These are phyloP conservation scores for Scophthalmus maximus DNA, from an alignment of 2,113 vertebrate species.

Conservation along the genomic window DNA sequence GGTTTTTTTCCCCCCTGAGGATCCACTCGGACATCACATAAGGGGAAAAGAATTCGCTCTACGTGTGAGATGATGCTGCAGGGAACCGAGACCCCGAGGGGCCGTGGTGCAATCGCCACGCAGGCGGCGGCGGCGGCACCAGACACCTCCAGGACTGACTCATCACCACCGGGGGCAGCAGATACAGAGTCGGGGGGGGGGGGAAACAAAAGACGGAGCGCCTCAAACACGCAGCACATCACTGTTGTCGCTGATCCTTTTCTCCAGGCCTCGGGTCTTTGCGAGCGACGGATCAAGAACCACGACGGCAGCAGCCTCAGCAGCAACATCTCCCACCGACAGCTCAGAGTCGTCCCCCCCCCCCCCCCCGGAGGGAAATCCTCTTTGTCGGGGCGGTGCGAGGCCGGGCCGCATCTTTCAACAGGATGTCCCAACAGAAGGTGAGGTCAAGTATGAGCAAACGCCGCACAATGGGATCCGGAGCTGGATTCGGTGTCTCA, in stretches of 20 bases:
- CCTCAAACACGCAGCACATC: no score
- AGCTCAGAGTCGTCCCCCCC: constrained; percentile 64
- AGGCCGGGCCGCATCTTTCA: constrained; percentile 63
- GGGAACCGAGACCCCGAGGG: constrained; percentile 15
- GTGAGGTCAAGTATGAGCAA: constrained; percentile 84
- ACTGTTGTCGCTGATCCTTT: neutral
- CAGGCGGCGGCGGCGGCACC: no score
- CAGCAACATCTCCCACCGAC: constrained; percentile 68
- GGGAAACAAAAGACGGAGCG: no score
- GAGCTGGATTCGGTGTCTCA: constrained; percentile 77
- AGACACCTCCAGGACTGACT: neutral
- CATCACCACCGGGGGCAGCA: constrained; percentile 17
- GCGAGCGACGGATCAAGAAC: constrained; percentile 48
- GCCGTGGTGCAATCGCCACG: no score
- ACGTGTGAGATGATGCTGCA: constrained; percentile 23
- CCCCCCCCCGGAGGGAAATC: constrained; percentile 70
- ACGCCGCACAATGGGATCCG: constrained; percentile 69
- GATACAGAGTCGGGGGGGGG: no score
- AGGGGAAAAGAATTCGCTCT: constrained; percentile 17
- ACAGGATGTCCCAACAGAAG: constrained; percentile 77
- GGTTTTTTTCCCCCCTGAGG: no score
- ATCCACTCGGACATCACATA: constrained; percentile 22
- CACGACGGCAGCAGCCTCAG: constrained; percentile 43
- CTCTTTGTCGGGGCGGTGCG: constrained; percentile 71
- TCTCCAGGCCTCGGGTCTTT: constrained; percentile 14